These are phyloP conservation scores for Latrodectus hesperus DNA, from an alignment of 2,888 invertebrate genomes.

Conservation along the genomic window DNA sequence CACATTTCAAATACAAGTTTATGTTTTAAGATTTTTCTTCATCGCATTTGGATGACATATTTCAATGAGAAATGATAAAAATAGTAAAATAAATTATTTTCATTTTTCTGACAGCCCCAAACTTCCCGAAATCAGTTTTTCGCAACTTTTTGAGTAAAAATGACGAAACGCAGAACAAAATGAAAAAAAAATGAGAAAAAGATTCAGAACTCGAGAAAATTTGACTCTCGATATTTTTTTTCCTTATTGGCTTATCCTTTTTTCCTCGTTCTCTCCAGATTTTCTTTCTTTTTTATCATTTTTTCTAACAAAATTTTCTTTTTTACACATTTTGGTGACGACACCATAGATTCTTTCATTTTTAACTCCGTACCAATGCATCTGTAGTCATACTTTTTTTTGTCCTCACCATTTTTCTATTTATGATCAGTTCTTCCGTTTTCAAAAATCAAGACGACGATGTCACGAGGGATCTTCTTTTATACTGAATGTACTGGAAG, in stretches of 20 bases:
- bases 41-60: too few relatives aligned
- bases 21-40: too few relatives aligned
- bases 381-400: background rate
- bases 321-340: slow-evolving; percentile 37
- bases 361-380: slow-evolving; percentile 7
- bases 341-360: slow-evolving; percentile 40
- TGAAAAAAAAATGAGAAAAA: slow-evolving; percentile 10
- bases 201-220: slow-evolving; percentile 24
- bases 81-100: slow-evolving; percentile 55
- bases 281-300: background rate
- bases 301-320: slow-evolving; percentile 51
- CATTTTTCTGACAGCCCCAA: slow-evolving; percentile 41
- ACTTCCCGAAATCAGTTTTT: slow-evolving; percentile 63
- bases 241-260: slow-evolving; percentile 59
- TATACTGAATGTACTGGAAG: slow-evolving; percentile 11
- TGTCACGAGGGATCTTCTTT: slow-evolving; percentile 36
- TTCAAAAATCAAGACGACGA: background rate
- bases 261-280: slow-evolving; percentile 2
- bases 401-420: slow-evolving; percentile 4
- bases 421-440: background rate
- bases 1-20: too few relatives aligned
- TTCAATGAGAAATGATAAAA: background rate
- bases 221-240: slow-evolving; percentile 33
- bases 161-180: slow-evolving; percentile 35
- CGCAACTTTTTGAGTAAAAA: slow-evolving; percentile 39